Evolutionary conservation across 2,113 vertebrate genomes (phyloP).

Genomic region (Paralichthys olivaceus): DNA sequence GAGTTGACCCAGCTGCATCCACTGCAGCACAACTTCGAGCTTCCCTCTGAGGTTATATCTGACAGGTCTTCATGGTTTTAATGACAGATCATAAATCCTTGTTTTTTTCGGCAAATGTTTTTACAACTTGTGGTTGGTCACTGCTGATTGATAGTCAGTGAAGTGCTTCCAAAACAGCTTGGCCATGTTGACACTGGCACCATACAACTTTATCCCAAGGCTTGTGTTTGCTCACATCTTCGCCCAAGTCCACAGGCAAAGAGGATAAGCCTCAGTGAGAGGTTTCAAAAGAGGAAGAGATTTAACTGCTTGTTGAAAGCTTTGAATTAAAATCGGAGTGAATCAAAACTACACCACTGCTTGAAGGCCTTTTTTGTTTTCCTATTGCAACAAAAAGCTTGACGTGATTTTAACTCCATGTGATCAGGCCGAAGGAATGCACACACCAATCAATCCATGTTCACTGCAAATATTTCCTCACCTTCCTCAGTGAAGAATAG

Average conservation of each 20-base stretch:
- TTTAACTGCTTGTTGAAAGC: slow-evolving; percentile 56
- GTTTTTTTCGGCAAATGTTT: slow-evolving; percentile 56
- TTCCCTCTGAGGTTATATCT: not conserved
- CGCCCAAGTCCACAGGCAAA: slow-evolving; percentile 22
- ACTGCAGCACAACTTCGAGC: not conserved
- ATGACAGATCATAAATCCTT: slow-evolving; percentile 55
- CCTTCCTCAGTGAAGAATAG: slow-evolving; percentile 18
- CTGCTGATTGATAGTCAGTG: slow-evolving; percentile 49
- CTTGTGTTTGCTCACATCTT: slow-evolving; percentile 18
- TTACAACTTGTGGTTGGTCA: slow-evolving; percentile 52
- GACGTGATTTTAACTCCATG: not conserved
- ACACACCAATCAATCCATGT: slow-evolving; percentile 8
- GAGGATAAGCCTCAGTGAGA: slow-evolving; percentile 30
- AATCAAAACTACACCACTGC: slow-evolving; percentile 34
- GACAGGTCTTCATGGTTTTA: slow-evolving; percentile 48
- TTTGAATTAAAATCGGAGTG: slow-evolving; percentile 14
- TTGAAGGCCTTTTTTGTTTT: not conserved
- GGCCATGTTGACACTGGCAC: slow-evolving; percentile 51
- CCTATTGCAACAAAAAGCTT: slow-evolving; percentile 11
- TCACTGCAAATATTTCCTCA: slow-evolving; percentile 47
- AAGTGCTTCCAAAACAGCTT: slow-evolving; percentile 53
- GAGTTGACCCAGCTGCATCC: slow-evolving; percentile 34
- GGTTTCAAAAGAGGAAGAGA: slow-evolving; percentile 41
- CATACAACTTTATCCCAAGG: slow-evolving; percentile 11
- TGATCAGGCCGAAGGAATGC: slow-evolving; percentile 5